Conservation (phyloP, 2,888 invertebrate species). For the Diabrotica balteata region DNA sequence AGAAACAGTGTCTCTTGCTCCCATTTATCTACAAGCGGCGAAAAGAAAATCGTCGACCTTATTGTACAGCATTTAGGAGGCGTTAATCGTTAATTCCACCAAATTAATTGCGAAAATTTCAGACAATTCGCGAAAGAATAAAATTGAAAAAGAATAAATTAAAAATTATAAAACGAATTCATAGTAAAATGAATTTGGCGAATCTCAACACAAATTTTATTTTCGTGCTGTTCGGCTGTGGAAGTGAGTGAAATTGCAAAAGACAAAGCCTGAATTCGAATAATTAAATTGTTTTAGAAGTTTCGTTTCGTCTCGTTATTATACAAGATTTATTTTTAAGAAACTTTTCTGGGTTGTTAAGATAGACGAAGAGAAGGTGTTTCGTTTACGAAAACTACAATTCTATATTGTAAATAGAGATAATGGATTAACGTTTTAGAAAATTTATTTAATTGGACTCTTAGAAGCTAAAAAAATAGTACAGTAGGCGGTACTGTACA, state of each 20-base stretch:
- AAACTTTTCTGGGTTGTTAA: not conserved
- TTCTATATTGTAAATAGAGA: too few relatives aligned
- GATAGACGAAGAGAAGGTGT: not conserved
- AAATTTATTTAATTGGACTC: too few relatives aligned
- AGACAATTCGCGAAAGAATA: constrained; percentile 30
- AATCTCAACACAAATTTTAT: constrained; percentile 19
- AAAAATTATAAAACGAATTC: constrained; percentile 30
- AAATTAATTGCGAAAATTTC: constrained; percentile 33
- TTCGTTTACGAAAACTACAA: too few relatives aligned
- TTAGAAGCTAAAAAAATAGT: too few relatives aligned
- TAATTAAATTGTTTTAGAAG: constrained; percentile 8
- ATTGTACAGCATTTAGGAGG: constrained; percentile 6
- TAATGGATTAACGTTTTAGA: too few relatives aligned
- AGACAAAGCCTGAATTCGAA: constrained; percentile 1
- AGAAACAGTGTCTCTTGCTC: too few relatives aligned
- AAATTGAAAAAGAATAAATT: constrained; percentile 30
- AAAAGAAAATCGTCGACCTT: constrained; percentile 18
- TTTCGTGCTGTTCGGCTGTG: too few relatives aligned
- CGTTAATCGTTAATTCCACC: constrained; percentile 20
- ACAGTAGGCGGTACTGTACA: too few relatives aligned
- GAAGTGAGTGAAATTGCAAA: not conserved
- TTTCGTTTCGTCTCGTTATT: not conserved
- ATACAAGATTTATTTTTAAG: constrained; percentile 3
- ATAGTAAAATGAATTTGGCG: constrained; percentile 25
- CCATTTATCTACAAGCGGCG: constrained; percentile 13